phyloP scores from a whole-genome alignment of 2,113 vertebrate species.

The Microcebus jonahi region DNA sequence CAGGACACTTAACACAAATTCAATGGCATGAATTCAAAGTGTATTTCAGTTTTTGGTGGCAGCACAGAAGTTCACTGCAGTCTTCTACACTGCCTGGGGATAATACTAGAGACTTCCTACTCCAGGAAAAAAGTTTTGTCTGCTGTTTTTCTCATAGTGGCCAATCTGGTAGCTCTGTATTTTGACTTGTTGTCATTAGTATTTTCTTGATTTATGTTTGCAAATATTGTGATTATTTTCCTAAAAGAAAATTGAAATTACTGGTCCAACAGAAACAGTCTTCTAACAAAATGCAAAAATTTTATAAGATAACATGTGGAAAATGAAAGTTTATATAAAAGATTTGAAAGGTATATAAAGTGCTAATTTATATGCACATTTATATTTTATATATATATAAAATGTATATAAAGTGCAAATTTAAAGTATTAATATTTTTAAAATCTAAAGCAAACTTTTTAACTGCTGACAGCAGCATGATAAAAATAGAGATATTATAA shows the following conservation, averaged over 20 bases:
- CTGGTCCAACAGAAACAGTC: not conserved
- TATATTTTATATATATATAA: no score
- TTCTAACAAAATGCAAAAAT: constrained; percentile 37
- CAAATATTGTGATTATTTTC: not conserved
- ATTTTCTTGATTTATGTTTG: not conserved
- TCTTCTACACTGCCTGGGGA: not conserved
- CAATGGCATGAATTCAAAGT: not conserved
- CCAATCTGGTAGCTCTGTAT: not conserved
- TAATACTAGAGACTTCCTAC: not conserved
- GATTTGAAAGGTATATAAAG: not conserved
- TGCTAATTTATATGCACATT: not conserved
- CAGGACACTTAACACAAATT: not conserved
- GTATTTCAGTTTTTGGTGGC: not conserved
- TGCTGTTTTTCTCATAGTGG: not conserved
- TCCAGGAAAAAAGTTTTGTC: not conserved
- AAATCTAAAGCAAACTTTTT: not conserved
- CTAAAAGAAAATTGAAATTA: constrained; percentile 32
- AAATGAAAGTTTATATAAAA: constrained; percentile 33
- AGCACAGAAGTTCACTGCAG: not conserved
- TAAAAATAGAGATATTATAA: not conserved
- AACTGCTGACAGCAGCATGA: not conserved
- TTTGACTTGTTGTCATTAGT: not conserved
- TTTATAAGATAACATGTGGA: not conserved
- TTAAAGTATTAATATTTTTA: not conserved
- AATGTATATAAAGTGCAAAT: not conserved